A percentile compares a stretch with the other conserved stretches of the same genome.
Conservation (phyloP, 2,797 vertebrate genomes). For the Ceryle rudis region DNA sequence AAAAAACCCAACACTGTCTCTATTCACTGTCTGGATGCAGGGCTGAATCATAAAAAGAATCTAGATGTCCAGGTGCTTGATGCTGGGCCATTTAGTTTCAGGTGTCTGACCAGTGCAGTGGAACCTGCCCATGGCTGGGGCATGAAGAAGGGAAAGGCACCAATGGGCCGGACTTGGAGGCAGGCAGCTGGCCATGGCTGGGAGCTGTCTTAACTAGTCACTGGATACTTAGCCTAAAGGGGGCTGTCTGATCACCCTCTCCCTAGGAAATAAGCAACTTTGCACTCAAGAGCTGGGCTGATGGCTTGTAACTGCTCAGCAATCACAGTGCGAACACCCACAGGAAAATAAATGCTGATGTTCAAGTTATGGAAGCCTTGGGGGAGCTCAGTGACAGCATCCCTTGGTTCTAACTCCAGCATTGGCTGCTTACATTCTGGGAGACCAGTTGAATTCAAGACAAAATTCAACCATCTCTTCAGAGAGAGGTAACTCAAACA, state of each 20-base stretch:
- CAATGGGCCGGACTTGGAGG: background rate
- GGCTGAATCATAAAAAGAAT: background rate
- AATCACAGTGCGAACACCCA: background rate
- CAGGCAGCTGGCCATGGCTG: background rate
- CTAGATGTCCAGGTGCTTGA: background rate
- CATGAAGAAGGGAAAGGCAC: background rate
- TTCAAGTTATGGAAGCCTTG: background rate
- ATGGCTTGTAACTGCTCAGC: background rate
- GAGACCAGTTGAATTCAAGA: background rate
- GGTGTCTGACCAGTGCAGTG: background rate
- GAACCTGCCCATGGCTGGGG: background rate
- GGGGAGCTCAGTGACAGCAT: background rate
- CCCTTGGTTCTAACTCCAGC: background rate
- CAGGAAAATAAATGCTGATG: accelerated
- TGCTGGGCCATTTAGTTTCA: background rate
- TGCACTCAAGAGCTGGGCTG: background rate
- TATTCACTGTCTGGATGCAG: background rate
- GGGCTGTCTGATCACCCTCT: background rate
- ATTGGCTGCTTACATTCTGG: background rate
- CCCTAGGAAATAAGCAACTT: background rate
- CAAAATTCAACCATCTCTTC: background rate
- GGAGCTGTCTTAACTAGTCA: background rate
- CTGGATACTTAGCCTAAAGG: background rate
- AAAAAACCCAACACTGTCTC: background rate
- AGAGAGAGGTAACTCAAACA: background rate